A percentile compares a stretch with the other conserved stretches of the same genome.
Evolutionary conservation across 2,797 vertebrate species (phyloP).

Genomic region (Anolis apletophallus): DNA sequence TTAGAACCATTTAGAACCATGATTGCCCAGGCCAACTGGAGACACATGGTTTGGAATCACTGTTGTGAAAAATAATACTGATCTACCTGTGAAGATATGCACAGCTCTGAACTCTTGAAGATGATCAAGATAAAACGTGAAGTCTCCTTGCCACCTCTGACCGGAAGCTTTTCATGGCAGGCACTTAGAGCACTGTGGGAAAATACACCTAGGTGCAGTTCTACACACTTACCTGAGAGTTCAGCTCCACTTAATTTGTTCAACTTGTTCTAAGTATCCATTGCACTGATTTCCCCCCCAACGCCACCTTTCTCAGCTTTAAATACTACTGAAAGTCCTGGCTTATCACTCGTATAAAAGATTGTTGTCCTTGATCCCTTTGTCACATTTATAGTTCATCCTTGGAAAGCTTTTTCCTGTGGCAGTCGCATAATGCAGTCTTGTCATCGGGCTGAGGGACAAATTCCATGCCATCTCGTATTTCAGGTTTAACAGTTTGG

Average conservation of each 20-base stretch:
- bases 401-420: constrained; percentile 68
- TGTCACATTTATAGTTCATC: constrained; percentile 79
- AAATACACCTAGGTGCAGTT: constrained; percentile 33
- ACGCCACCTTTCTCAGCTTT: constrained; percentile 56
- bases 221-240: neutral
- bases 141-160: neutral
- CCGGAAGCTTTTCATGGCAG: constrained; percentile 48
- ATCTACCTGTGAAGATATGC: neutral
- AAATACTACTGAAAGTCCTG: constrained; percentile 48
- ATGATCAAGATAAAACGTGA: neutral
- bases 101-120: neutral
- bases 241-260: neutral
- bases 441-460: constrained; percentile 82
- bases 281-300: constrained; percentile 25
- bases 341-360: constrained; percentile 18
- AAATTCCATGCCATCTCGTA: constrained; percentile 84
- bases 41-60: neutral
- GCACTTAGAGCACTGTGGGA: constrained; percentile 39
- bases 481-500: constrained; percentile 80
- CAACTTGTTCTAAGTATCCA: neutral
- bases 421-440: constrained; percentile 78
- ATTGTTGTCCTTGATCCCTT: constrained; percentile 34
- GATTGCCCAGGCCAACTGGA: no score
- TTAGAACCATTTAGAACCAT: no score
- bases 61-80: neutral